These are phyloP conservation scores for Heliconius hewitsoni DNA, from an alignment of 1,140 invertebrate genomes.

Conservation along the genomic window DNA sequence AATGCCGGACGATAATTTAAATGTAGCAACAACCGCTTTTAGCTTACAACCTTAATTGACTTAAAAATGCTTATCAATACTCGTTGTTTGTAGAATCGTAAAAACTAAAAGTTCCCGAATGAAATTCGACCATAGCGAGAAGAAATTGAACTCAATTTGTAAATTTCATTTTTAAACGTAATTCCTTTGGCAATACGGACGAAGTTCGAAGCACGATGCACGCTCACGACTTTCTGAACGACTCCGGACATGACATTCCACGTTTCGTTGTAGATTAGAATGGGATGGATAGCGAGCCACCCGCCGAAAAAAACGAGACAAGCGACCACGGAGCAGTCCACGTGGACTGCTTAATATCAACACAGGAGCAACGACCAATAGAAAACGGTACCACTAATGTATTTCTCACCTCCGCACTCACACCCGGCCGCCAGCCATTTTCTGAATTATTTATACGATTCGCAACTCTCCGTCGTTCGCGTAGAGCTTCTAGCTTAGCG, in stretches of 20 bases:
- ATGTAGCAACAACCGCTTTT: slow-evolving; percentile 81
- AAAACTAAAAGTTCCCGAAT: slow-evolving; percentile 35
- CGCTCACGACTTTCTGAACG: slow-evolving; percentile 81
- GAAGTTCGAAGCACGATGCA: slow-evolving; percentile 79
- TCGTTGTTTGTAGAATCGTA: slow-evolving; percentile 47
- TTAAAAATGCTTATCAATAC: slow-evolving; percentile 81
- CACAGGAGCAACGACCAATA: slow-evolving; percentile 80
- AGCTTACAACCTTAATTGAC: slow-evolving; percentile 81
- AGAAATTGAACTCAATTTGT: slow-evolving; percentile 49
- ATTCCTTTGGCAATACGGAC: slow-evolving; percentile 54
- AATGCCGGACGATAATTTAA: slow-evolving; percentile 81
- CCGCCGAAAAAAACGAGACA: slow-evolving; percentile 77
- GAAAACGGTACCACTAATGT: slow-evolving; percentile 81
- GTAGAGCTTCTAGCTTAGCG: slow-evolving; percentile 65
- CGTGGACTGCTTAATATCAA: slow-evolving; percentile 81
- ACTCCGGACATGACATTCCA: slow-evolving; percentile 81
- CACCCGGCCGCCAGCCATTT: slow-evolving; percentile 70
- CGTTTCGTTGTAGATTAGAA: slow-evolving; percentile 81
- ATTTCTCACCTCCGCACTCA: slow-evolving; percentile 81
- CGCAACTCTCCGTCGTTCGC: slow-evolving; percentile 56
- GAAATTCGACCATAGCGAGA: slow-evolving; percentile 52
- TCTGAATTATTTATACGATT: slow-evolving; percentile 63
- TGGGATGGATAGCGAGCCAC: slow-evolving; percentile 73
- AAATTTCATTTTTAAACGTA: slow-evolving; percentile 46
- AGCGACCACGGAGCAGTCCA: slow-evolving; percentile 73